Conservation (phyloP, 1,140 invertebrate species). For the Battus philenor region DNA sequence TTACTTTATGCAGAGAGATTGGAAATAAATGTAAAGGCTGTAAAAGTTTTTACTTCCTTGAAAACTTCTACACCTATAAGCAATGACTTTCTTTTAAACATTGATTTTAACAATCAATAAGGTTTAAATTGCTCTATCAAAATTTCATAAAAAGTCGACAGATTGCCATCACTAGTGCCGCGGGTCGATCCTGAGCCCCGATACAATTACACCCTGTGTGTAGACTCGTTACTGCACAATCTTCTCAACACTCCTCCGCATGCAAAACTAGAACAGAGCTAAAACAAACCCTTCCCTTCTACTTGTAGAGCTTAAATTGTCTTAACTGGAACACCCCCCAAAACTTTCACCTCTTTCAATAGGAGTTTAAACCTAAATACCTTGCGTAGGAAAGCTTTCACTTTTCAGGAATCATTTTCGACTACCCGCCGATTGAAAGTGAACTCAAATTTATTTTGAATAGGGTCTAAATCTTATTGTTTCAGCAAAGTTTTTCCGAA, state of each 20-base stretch:
- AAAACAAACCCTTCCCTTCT: slow-evolving; percentile 29
- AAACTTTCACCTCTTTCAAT: slow-evolving; percentile 75
- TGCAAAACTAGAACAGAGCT: slow-evolving; percentile 10
- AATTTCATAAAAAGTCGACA: slow-evolving; percentile 25
- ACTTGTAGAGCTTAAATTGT: slow-evolving; percentile 30
- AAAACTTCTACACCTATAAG: no score
- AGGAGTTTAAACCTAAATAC: slow-evolving; percentile 75
- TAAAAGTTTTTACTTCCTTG: no score
- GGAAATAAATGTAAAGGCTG: no score
- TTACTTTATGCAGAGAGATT: no score
- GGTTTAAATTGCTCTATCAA: slow-evolving; percentile 25
- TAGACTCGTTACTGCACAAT: slow-evolving; percentile 70
- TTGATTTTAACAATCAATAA: no score
- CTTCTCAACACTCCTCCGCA: slow-evolving; percentile 58
- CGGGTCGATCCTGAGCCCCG: slow-evolving; percentile 63
- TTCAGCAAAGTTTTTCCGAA: slow-evolving; percentile 47
- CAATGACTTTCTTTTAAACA: no score
- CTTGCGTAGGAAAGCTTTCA: slow-evolving; percentile 73
- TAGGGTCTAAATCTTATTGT: slow-evolving; percentile 32
- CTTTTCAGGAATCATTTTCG: slow-evolving; percentile 72
- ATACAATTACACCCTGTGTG: slow-evolving; percentile 72
- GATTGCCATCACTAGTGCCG: slow-evolving; percentile 33
- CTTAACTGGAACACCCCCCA: slow-evolving; percentile 27
- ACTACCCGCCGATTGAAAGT: slow-evolving; percentile 26
- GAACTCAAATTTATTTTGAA: slow-evolving; percentile 26